Conservation (phyloP, 1,140 invertebrate species). For the Neodiprion virginianus region DNA sequence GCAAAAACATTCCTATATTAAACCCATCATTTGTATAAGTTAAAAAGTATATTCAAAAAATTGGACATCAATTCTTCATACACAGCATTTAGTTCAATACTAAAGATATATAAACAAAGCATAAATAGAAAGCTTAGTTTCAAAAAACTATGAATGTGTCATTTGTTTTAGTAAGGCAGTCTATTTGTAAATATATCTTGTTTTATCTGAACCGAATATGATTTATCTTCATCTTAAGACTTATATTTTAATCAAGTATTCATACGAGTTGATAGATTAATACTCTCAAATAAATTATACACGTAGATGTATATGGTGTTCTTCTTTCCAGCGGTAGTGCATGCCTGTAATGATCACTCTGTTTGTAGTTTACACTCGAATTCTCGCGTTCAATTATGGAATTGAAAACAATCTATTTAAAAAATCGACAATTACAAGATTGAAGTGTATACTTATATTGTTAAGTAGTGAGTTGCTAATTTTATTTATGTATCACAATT, state of each 20-base stretch:
- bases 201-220: slow-evolving; percentile 1
- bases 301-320: background rate
- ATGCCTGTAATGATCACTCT: background rate
- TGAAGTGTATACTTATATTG: slow-evolving; percentile 5
- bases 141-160: background rate
- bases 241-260: background rate
- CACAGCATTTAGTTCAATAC: background rate
- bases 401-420: background rate
- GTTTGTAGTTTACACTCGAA: background rate
- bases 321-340: slow-evolving; percentile 28
- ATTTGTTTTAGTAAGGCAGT: slow-evolving; percentile 7
- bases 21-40: background rate
- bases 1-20: background rate
- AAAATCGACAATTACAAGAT: background rate
- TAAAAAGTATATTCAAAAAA: background rate
- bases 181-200: slow-evolving; percentile 1
- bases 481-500: slow-evolving; percentile 10
- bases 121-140: too few species aligned
- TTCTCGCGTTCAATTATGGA: background rate
- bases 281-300: background rate
- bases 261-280: background rate
- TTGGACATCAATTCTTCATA: background rate
- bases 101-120: background rate
- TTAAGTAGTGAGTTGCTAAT: slow-evolving; percentile 18
- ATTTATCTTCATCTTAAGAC: background rate